Evolutionary conservation across 1,140 invertebrate genomes (phyloP), one percentile per base, ranked within the genome.

Genomic region (Neodiprion pinetum): DNA sequence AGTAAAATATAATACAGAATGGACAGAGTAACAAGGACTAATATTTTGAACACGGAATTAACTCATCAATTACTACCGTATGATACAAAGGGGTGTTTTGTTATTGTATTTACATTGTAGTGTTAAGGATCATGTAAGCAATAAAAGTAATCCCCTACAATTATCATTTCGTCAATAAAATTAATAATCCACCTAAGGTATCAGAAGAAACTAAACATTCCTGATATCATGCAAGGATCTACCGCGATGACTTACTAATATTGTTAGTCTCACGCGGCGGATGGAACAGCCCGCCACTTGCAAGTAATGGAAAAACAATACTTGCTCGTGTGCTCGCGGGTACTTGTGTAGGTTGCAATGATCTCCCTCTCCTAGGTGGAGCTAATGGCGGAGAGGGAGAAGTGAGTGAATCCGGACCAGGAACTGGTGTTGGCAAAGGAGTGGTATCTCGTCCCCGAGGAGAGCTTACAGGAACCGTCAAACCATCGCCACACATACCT

Each of bases 271-370:
- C 86, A 80, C 82, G 83, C n/a, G 84, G 82, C 74, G 86, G 86
- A 80, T 81, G 86, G 77, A 88, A 88, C 61, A 88, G 81, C 78
- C 90, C 89, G 79, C 87, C 86, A 74, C 86, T 88, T 71, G 84
- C 88, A 79, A 94, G 89, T 76, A 95, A 88, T 8, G 94, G 94
- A 86, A 95, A 93, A 78, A 94, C 93, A 74, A 95, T 93, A 88
- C 93, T 95, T 75, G 93, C 93, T 79, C 93, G 89, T 77, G 92
- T 93, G 85, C 92, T 94, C 78, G 91, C 90, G 72, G 93, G 93
- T 73, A 91, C 91, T 81, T 93, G 91, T 53, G 90, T 91, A 17
- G 92, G 93, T 75, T 91, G 90, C 71, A 93, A 82, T 61, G 89
- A 89, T 80, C 90, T 91, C 82, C 88, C 86, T 80, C 81, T 83